Percentiles rank a stretch among this genome's conserved stretches.
These are phyloP conservation scores for Dendrolimus punctatus DNA, from an alignment of 1,140 invertebrate species.

Conservation along the genomic window DNA sequence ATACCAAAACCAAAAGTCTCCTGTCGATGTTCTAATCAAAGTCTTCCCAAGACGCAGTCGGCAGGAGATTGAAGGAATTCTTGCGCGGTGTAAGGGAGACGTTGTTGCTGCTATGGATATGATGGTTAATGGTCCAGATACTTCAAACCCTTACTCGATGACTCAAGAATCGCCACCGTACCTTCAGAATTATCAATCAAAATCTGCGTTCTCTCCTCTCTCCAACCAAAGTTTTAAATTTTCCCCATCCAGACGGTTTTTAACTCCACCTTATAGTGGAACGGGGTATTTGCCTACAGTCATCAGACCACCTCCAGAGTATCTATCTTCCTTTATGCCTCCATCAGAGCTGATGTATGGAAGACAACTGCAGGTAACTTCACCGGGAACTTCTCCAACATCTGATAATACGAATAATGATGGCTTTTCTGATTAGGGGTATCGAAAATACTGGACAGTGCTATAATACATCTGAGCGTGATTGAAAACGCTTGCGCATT, in stretches of 20 bases:
- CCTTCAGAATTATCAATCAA: constrained; percentile 57
- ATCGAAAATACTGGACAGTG: constrained; percentile 42
- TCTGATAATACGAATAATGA: constrained; percentile 69
- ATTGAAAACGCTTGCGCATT: no score
- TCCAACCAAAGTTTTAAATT: constrained; percentile 73
- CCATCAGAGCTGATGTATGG: constrained; percentile 63
- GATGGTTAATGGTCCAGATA: constrained; percentile 78
- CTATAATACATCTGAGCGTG: constrained; percentile 16
- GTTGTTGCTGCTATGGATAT: constrained; percentile 93
- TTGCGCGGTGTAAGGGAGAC: constrained; percentile 86
- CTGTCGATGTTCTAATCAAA: constrained; percentile 66
- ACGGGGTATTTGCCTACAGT: constrained; percentile 86
- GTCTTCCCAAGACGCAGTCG: constrained; percentile 90
- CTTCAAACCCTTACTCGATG: constrained; percentile 39
- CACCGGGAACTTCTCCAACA: constrained; percentile 63
- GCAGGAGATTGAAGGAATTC: constrained; percentile 85
- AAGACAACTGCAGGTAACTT: constrained; percentile 54
- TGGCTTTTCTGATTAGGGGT: constrained; percentile 65
- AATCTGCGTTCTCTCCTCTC: constrained; percentile 83
- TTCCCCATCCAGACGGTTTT: constrained; percentile 76
- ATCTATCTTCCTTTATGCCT: constrained; percentile 59
- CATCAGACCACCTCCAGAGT: constrained; percentile 76
- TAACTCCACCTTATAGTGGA: constrained; percentile 84
- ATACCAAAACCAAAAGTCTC: constrained; percentile 57
- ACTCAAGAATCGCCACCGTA: constrained; percentile 58